Percentiles rank a stretch among this genome's conserved stretches.
Conservation (phyloP, 2,888 invertebrate species). For the Macrosiphum euphorbiae region DNA sequence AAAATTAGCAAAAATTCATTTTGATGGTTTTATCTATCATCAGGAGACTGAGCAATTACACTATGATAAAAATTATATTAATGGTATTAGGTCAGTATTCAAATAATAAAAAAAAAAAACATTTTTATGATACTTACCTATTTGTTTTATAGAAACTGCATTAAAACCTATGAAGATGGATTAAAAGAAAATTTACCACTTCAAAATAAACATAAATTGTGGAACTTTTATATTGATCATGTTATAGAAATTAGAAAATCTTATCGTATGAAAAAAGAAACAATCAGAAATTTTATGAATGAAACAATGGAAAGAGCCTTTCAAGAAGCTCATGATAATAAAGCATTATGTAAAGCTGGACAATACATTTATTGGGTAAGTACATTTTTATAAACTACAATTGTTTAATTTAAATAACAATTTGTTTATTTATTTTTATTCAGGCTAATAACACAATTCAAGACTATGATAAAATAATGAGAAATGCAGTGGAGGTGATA, state of each 20-base stretch:
- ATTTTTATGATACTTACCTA: background rate
- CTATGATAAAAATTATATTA: conserved; percentile 58
- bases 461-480: conserved; percentile 13
- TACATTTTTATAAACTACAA: background rate
- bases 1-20: conserved; percentile 60
- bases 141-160: conserved; percentile 49
- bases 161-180: conserved; percentile 54
- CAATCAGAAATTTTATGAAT: conserved; percentile 56
- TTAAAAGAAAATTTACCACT: conserved; percentile 53
- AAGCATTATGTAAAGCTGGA: conserved; percentile 36
- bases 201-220: conserved; percentile 55
- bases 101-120: background rate
- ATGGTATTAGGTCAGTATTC: conserved; percentile 40
- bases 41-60: conserved; percentile 45
- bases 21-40: conserved; percentile 52
- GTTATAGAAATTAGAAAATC: conserved; percentile 60
- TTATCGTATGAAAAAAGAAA: conserved; percentile 61
- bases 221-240: conserved; percentile 54
- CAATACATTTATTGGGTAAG: conserved; percentile 57
- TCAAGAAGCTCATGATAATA: conserved; percentile 56
- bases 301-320: conserved; percentile 60
- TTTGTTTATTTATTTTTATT: conserved; percentile 14
- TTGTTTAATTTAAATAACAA: background rate
- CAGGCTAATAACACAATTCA: conserved; percentile 39
- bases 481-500: conserved; percentile 24